phyloP scores from a whole-genome alignment of 2,113 vertebrate genomes.

The Coracopsis vasa region DNA sequence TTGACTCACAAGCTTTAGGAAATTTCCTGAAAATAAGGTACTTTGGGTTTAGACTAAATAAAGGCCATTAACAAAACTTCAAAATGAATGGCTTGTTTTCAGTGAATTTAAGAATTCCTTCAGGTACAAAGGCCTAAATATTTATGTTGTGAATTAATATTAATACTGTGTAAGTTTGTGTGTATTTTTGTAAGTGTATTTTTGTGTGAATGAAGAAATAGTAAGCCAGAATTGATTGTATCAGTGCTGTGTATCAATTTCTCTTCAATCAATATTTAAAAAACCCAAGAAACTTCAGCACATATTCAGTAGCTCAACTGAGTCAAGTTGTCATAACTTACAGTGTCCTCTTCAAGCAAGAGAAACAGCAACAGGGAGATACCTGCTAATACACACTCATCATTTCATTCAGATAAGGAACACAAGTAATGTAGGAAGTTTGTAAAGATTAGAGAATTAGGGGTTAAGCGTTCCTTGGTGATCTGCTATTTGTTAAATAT shows the following conservation, averaged over 20 bases:
- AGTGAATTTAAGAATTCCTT: neutral
- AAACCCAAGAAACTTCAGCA: neutral
- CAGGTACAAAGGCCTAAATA: neutral
- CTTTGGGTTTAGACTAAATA: neutral
- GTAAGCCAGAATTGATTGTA: neutral
- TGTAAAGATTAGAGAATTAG: slow-evolving; percentile 27
- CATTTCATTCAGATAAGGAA: neutral
- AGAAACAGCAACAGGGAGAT: neutral
- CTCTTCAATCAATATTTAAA: neutral
- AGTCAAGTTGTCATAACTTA: neutral
- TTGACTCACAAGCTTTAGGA: neutral
- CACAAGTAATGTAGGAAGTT: slow-evolving; percentile 9
- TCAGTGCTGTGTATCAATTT: neutral
- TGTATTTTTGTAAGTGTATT: neutral
- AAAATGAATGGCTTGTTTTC: neutral
- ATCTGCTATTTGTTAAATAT: slow-evolving; percentile 7
- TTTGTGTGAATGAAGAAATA: neutral
- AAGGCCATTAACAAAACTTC: neutral
- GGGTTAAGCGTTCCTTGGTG: slow-evolving; percentile 14
- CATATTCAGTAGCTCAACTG: neutral
- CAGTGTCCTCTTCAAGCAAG: neutral
- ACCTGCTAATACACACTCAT: neutral
- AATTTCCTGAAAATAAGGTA: neutral
- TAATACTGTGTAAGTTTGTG: neutral
- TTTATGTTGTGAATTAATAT: neutral